These are phyloP conservation scores for Phalanger gymnotis DNA, from an alignment of 2,797 vertebrate species.

Conservation along the genomic window DNA sequence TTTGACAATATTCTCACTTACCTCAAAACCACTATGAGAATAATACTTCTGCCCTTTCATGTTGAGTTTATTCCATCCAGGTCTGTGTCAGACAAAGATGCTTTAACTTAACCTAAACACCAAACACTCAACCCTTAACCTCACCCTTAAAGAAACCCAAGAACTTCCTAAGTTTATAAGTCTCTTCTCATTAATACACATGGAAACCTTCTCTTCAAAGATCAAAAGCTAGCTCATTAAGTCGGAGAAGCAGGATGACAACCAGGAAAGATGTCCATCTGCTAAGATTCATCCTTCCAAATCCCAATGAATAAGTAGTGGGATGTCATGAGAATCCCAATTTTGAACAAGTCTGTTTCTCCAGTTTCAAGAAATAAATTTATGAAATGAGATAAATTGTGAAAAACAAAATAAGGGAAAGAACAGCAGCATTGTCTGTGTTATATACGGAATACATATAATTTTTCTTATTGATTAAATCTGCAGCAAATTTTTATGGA, in stretches of 20 bases:
- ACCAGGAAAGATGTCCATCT: not conserved
- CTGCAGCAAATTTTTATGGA: not conserved
- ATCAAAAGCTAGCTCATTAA: not conserved
- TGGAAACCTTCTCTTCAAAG: not conserved
- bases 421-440: not conserved
- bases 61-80: not conserved
- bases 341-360: not conserved
- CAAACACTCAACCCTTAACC: not conserved
- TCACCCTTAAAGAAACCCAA: not conserved
- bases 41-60: not conserved
- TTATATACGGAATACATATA: not conserved
- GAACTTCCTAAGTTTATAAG: not conserved
- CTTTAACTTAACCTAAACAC: slow-evolving; percentile 22
- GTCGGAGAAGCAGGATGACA: slow-evolving; percentile 3
- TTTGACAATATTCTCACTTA: not conserved
- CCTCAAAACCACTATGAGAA: not conserved
- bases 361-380: not conserved
- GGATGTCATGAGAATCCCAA: not conserved
- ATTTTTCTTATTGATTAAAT: not conserved
- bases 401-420: not conserved
- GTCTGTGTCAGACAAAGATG: not conserved
- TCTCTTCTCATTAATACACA: slow-evolving; percentile 8
- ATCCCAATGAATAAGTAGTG: not conserved
- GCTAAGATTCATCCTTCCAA: slow-evolving; percentile 29
- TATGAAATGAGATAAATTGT: not conserved